Percentiles rank a stretch among this genome's conserved stretches.
These are phyloP conservation scores for Parasteatoda lunata DNA, from an alignment of 2,888 invertebrate species.

Conservation along the genomic window DNA sequence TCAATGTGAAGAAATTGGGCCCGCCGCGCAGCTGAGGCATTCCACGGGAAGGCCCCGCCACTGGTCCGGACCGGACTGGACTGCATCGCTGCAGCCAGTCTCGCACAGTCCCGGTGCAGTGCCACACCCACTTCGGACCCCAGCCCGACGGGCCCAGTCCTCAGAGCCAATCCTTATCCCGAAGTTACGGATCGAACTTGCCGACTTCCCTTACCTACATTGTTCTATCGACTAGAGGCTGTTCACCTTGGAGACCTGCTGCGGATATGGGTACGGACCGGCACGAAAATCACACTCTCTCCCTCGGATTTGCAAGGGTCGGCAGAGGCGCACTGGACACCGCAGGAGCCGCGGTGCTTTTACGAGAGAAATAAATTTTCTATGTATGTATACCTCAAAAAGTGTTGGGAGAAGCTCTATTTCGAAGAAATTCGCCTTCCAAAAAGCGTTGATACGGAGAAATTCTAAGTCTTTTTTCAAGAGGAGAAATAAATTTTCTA, in stretches of 20 bases:
- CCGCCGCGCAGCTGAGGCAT: constrained; percentile 71
- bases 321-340: too few species aligned
- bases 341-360: too few species aligned
- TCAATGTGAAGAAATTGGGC: too few species aligned
- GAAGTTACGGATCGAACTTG: constrained; percentile 79
- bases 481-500: too few species aligned
- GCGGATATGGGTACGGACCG: constrained; percentile 78
- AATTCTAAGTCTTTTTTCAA: too few species aligned
- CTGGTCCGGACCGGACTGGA: constrained; percentile 71
- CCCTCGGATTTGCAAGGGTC: too few species aligned
- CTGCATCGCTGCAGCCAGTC: too few species aligned
- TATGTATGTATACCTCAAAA: too few species aligned
- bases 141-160: constrained; percentile 80
- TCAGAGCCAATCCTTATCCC: constrained; percentile 85
- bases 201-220: constrained; percentile 82
- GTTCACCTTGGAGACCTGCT: constrained; percentile 84
- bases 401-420: too few species aligned
- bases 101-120: constrained; percentile 72
- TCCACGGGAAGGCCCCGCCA: constrained; percentile 72
- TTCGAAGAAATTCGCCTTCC: too few species aligned
- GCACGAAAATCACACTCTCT: constrained; percentile 58
- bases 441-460: too few species aligned
- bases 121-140: constrained; percentile 76
- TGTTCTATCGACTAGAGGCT: constrained; percentile 82
- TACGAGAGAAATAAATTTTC: too few species aligned